Conservation (phyloP, 2,888 invertebrate genomes). For the Morpho deidamia region DNA sequence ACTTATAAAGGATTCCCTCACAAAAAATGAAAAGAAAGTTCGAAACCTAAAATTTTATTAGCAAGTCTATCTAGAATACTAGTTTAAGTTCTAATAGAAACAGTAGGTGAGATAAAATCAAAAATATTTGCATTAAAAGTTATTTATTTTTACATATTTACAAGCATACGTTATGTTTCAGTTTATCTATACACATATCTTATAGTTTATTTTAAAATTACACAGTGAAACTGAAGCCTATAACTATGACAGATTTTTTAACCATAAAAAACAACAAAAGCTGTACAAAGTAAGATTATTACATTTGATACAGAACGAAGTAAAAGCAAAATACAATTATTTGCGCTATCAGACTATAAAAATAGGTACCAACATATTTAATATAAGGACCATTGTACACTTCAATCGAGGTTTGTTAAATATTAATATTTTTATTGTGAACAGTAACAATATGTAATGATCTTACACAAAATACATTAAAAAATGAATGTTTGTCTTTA, state of each 20-base stretch:
- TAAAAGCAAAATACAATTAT: constrained; percentile 19
- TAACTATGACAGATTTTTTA: background rate
- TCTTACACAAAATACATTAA: too few species aligned
- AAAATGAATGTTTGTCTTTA: too few species aligned
- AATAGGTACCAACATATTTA: constrained; percentile 1
- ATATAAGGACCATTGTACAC: constrained; percentile 2
- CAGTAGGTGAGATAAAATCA: background rate
- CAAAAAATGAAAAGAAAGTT: too few species aligned
- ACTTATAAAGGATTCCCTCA: too few species aligned
- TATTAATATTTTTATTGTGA: too few species aligned
- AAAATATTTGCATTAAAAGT: constrained; percentile 1
- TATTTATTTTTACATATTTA: constrained; percentile 73
- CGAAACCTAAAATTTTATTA: background rate
- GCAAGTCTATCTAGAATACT: background rate
- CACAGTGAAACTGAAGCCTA: background rate
- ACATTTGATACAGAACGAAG: constrained; percentile 9
- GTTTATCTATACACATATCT: constrained; percentile 14
- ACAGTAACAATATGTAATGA: too few species aligned
- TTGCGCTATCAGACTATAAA: constrained; percentile 18
- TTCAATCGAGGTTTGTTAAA: background rate
- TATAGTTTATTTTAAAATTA: background rate
- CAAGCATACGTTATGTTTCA: constrained; percentile 40
- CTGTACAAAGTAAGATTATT: constrained; percentile 1
- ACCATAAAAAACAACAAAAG: background rate
- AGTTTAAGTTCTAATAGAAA: too few species aligned